These are phyloP conservation scores for Plectropomus leopardus DNA, from an alignment of 2,113 vertebrate genomes.

Conservation along the genomic window DNA sequence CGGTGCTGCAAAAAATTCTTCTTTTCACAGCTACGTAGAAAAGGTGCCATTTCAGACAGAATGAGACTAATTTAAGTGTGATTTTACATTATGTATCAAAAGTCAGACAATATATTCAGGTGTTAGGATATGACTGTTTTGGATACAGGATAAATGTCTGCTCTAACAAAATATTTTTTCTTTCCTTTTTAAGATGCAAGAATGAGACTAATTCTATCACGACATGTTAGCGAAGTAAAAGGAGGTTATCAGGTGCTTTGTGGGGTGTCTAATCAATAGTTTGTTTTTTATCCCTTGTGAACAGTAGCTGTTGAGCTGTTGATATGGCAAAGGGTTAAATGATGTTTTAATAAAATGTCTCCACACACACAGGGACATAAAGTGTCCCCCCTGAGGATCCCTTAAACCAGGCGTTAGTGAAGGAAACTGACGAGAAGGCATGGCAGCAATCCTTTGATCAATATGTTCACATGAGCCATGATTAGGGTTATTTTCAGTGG, in stretches of 20 bases:
- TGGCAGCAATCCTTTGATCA: slow-evolving; percentile 36
- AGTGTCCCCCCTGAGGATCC: background rate
- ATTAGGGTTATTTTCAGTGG: slow-evolving; percentile 30
- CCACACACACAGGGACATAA: background rate
- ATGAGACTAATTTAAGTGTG: slow-evolving; percentile 11
- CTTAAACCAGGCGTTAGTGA: slow-evolving; percentile 18
- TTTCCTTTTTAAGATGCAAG: background rate
- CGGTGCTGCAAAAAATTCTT: background rate
- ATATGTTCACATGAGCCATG: slow-evolving; percentile 37
- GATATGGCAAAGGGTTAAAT: slow-evolving; percentile 14
- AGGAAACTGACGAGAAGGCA: slow-evolving; percentile 13
- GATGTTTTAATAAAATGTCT: slow-evolving; percentile 40
- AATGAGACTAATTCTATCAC: background rate
- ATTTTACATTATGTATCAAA: background rate
- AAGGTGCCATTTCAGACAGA: background rate
- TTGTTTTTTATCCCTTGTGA: background rate
- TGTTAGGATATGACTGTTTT: background rate
- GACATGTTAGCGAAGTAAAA: background rate
- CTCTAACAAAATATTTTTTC: background rate
- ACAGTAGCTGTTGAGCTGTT: background rate
- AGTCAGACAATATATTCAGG: background rate
- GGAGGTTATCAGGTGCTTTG: background rate
- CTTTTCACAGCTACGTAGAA: background rate
- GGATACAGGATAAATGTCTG: background rate
- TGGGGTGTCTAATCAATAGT: slow-evolving; percentile 22